Base-by-base conservation (phyloP, 2,888 invertebrate genomes). In the Catocala fraxini region DNA sequence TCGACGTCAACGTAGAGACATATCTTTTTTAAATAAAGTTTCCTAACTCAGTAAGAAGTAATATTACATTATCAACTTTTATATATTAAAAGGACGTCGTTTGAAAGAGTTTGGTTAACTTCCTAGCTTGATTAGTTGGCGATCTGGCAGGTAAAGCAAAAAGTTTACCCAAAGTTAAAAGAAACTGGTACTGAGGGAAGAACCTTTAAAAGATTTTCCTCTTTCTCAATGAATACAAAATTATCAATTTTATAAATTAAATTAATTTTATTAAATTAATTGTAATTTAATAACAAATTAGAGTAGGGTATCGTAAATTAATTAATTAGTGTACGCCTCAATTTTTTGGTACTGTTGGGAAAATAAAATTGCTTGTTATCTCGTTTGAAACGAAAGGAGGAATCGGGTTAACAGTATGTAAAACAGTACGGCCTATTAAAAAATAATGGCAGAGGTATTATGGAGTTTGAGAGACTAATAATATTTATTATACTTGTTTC, bases 111-210 rank as follows among this genome's bases (percentile, higher is more conserved):
- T 73, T 59, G 15, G 15, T 51, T 53, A 66, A 67, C 59, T 67
- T 51, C 46, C 68, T 60, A 66, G 70, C 65, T 73, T 83, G 76
- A 79, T 83, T 79, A 81, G 81, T 77, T 72, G 62, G 64, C 69
- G 68, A 76, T 74, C 71, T 63, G 49, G 58, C 52, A 70, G 69
- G 70, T 71, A 72, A 61, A 59, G 70, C 65, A 75, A 77, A 77
- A 79, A 65, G 59, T 70, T 72, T 65, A 7, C 9, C 35, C 12
- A 25, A 51, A 39, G 39, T 39, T 9, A 45, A 51, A 51, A 10
- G 33, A 34, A 56, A 62, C 65, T 68, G 68, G 64, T 68, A 67
- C 70, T 68, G 51, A 70, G 63, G n/a, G 54, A 65, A 57, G 43
- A 56, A 25, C 66, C 47, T 51, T 11, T 60, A 59, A 63, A 41